Conservation (phyloP, 2,888 invertebrate species). For the Sminthurides aquaticus region DNA sequence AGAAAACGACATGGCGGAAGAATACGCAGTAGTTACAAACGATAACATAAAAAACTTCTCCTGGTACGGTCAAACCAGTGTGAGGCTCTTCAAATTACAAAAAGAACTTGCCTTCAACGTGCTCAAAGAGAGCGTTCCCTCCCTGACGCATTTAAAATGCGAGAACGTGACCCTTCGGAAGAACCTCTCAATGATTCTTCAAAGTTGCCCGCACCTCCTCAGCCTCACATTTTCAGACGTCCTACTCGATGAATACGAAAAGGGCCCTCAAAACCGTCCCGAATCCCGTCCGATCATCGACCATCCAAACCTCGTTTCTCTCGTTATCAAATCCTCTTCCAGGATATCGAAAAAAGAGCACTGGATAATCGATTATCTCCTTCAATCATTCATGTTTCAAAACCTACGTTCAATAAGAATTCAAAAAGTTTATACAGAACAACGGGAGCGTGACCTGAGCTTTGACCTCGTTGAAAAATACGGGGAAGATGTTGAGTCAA, state of each 20-base stretch:
- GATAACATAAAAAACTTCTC: neutral
- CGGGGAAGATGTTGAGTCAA: constrained; percentile 9
- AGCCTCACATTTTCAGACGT: constrained; percentile 8
- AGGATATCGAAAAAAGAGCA: constrained; percentile 3
- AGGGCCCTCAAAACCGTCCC: neutral
- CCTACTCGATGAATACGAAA: constrained; percentile 10
- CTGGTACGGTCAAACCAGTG: neutral
- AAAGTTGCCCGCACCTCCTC: constrained; percentile 6
- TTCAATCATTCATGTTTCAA: neutral
- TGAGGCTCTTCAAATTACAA: neutral
- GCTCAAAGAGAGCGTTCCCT: neutral
- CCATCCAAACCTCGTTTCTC: neutral
- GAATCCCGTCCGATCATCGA: neutral
- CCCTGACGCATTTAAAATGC: neutral
- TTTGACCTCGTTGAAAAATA: constrained; percentile 15
- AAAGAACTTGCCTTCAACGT: neutral
- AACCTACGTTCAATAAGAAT: neutral
- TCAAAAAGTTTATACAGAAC: constrained; percentile 1
- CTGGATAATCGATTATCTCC: constrained; percentile 3
- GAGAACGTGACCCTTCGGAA: neutral
- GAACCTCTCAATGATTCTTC: constrained; percentile 1
- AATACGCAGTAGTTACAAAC: neutral
- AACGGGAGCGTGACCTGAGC: neutral
- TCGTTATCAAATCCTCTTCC: neutral
- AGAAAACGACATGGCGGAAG: neutral